A percentile compares a stretch with the other conserved stretches of the same genome.
Evolutionary conservation across 2,113 vertebrate species (phyloP).

Genomic region (Salvator merianae): DNA sequence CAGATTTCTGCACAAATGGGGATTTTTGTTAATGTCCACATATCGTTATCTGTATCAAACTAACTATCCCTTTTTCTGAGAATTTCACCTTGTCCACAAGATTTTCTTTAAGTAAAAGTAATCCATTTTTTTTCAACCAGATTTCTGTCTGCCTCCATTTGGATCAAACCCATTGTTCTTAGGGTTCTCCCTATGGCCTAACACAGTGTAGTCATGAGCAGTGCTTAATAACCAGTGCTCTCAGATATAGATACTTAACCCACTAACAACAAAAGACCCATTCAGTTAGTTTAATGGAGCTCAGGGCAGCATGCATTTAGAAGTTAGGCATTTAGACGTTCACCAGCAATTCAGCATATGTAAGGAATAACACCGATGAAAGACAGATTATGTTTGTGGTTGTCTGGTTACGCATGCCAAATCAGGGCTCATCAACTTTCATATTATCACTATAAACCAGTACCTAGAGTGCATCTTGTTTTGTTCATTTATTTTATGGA

Average conservation of each 20-base stretch:
- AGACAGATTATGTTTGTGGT: background rate
- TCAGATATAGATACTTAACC: background rate
- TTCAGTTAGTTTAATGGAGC: background rate
- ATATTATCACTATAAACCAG: background rate
- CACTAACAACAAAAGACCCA: background rate
- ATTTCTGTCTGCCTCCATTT: too few relatives aligned
- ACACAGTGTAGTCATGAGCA: background rate
- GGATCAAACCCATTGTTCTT: too few relatives aligned
- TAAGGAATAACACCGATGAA: background rate
- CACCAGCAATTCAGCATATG: background rate
- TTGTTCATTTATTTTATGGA: constrained; percentile 27
- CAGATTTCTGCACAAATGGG: too few relatives aligned
- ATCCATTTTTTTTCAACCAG: too few relatives aligned
- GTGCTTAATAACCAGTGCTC: background rate
- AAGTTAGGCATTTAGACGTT: background rate
- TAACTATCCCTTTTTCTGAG: too few relatives aligned
- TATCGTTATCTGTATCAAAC: too few relatives aligned
- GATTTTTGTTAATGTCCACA: too few relatives aligned
- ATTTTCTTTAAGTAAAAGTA: too few relatives aligned
- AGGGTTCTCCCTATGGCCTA: too few relatives aligned
- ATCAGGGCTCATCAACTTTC: background rate
- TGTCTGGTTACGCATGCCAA: background rate
- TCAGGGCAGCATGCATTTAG: background rate
- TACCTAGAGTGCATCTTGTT: background rate
- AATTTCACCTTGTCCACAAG: too few relatives aligned